phyloP scores from a whole-genome alignment of 1,140 invertebrate species.

The Pinna nobilis region DNA sequence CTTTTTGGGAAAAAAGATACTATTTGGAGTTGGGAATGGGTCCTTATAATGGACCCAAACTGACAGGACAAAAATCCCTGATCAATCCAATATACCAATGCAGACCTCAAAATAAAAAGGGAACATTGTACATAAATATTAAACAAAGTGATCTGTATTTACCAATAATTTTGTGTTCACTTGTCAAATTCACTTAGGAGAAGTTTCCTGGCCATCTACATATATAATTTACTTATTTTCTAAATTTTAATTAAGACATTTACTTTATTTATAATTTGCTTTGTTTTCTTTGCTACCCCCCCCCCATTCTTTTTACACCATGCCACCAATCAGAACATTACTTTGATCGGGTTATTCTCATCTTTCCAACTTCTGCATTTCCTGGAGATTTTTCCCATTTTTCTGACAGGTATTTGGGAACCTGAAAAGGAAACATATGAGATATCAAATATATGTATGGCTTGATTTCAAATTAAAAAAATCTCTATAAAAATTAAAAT shows the following conservation, averaged over 20 bases:
- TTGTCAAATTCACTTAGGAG: constrained; percentile 82
- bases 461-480: no score
- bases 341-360: constrained; percentile 82
- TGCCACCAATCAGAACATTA: constrained; percentile 60
- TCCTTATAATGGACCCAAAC: no score
- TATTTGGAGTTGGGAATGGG: no score
- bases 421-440: constrained; percentile 68
- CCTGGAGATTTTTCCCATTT: constrained; percentile 90
- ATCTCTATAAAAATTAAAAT: no score
- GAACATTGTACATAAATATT: no score
- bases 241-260: background rate
- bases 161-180: constrained; percentile 89
- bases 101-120: no score
- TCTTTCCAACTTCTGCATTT: constrained; percentile 86
- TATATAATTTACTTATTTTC: background rate
- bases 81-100: no score
- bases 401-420: constrained; percentile 94
- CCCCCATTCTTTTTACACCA: background rate
- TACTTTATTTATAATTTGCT: background rate
- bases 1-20: no score
- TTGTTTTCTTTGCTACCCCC: no score
- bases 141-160: no score
- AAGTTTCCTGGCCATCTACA: constrained; percentile 78
- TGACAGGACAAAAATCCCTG: no score
- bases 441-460: no score